Conservation (phyloP, 2,888 invertebrate species). For the Chrysina gloriosa region DNA sequence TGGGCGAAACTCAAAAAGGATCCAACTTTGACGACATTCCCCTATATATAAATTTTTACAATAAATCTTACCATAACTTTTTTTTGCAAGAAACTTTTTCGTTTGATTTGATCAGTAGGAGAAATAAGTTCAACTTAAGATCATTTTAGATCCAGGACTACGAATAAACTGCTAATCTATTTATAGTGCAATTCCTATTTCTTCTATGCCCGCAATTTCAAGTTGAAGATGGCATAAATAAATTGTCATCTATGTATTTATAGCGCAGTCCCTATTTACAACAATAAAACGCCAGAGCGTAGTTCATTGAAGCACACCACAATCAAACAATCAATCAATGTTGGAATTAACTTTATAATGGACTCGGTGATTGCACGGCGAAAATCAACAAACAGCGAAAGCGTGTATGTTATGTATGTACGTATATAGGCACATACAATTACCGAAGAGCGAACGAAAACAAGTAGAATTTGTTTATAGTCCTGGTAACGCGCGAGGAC, state of each 20-base stretch:
- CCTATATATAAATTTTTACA: too few relatives aligned
- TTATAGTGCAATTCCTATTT: too few relatives aligned
- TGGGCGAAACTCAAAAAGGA: too few relatives aligned
- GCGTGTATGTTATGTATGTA: not conserved
- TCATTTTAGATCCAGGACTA: too few relatives aligned
- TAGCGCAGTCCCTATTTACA: not conserved
- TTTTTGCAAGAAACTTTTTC: too few relatives aligned
- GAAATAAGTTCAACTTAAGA: too few relatives aligned
- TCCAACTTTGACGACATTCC: too few relatives aligned
- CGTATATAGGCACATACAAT: not conserved
- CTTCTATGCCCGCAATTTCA: too few relatives aligned
- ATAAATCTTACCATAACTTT: too few relatives aligned
- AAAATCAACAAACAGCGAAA: not conserved
- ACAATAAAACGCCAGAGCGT: not conserved
- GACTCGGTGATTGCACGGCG: not conserved
- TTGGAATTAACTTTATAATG: conserved; percentile 6
- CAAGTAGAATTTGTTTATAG: conserved; percentile 4
- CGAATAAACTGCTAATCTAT: too few relatives aligned
- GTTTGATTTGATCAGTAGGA: too few relatives aligned
- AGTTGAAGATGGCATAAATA: too few relatives aligned
- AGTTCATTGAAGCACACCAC: conserved; percentile 1
- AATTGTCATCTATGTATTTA: not conserved
- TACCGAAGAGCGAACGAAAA: not conserved
- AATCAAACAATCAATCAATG: conserved; percentile 13
- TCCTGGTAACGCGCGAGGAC: not conserved